Evolutionary conservation across 2,888 invertebrate species (phyloP).

Genomic region (Leptinotarsa haldemani): DNA sequence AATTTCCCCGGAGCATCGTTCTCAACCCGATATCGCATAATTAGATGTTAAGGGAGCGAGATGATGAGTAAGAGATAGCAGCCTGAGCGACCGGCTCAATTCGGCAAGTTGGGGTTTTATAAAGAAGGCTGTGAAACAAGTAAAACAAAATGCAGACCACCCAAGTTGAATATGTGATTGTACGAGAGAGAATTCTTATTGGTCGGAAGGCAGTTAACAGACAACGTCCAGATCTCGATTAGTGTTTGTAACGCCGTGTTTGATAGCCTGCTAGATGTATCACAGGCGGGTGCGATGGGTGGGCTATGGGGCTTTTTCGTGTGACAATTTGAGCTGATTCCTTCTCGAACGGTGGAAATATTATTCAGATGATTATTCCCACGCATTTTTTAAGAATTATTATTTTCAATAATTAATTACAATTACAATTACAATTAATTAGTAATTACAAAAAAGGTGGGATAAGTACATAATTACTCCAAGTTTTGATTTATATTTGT

Average conservation of each 20-base stretch:
- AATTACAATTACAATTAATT: too few relatives aligned
- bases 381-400: background rate
- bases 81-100: conserved; percentile 45
- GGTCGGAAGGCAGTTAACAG: conserved; percentile 58
- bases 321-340: background rate
- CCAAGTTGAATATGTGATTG: conserved; percentile 65
- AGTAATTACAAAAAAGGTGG: too few relatives aligned
- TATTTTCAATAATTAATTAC: too few relatives aligned
- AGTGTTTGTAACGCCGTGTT: conserved; percentile 57
- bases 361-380: background rate
- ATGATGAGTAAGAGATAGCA: conserved; percentile 52
- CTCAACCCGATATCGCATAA: conserved; percentile 50
- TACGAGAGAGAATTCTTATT: conserved; percentile 57
- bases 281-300: conserved; percentile 33
- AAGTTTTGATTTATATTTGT: too few relatives aligned
- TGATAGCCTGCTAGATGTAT: conserved; percentile 36
- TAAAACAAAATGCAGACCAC: conserved; percentile 66
- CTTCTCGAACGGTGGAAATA: background rate
- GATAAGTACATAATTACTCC: too few relatives aligned
- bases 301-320: background rate
- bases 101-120: conserved; percentile 46
- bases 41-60: conserved; percentile 53
- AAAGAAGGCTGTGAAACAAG: conserved; percentile 55
- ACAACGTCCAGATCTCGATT: conserved; percentile 54
- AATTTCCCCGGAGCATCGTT: conserved; percentile 33